These are phyloP conservation scores for Nannoperca australis DNA, from an alignment of 2,797 vertebrate species.

Conservation along the genomic window DNA sequence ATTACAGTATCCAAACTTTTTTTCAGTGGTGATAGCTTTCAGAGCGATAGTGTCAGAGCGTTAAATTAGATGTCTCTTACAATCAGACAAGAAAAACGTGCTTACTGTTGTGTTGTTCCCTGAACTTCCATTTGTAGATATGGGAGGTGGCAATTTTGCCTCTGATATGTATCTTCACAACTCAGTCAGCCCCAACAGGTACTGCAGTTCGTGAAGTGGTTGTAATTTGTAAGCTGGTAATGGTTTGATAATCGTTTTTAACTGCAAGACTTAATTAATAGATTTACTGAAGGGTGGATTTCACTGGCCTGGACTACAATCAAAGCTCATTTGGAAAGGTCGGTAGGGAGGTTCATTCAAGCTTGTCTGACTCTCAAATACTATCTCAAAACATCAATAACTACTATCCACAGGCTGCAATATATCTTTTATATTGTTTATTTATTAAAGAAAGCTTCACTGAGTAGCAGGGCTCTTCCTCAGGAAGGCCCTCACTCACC, in stretches of 20 bases:
- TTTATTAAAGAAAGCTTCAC: not conserved
- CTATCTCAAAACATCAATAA: not conserved
- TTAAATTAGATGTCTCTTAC: slow-evolving; percentile 55
- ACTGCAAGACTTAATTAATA: not conserved
- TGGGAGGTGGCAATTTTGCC: not conserved
- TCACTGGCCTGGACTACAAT: not conserved
- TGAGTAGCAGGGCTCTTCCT: not conserved
- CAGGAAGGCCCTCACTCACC: not conserved
- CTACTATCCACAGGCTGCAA: not conserved
- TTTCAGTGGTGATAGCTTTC: slow-evolving; percentile 33
- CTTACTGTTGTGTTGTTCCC: slow-evolving; percentile 18
- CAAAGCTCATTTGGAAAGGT: not conserved
- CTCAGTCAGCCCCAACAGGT: not conserved
- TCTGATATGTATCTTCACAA: not conserved
- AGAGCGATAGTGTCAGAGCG: slow-evolving; percentile 21
- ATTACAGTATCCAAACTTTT: slow-evolving; percentile 37
- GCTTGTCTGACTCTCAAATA: not conserved
- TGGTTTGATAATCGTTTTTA: slow-evolving; percentile 3
- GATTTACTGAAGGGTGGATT: not conserved
- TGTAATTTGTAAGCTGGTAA: slow-evolving; percentile 3
- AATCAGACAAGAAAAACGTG: slow-evolving; percentile 46
- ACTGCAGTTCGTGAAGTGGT: not conserved
- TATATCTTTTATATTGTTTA: not conserved
- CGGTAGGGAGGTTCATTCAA: not conserved
- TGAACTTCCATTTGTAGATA: slow-evolving; percentile 6